These are phyloP conservation scores for Ruditapes philippinarum DNA, from an alignment of 1,140 invertebrate species.

Conservation along the genomic window DNA sequence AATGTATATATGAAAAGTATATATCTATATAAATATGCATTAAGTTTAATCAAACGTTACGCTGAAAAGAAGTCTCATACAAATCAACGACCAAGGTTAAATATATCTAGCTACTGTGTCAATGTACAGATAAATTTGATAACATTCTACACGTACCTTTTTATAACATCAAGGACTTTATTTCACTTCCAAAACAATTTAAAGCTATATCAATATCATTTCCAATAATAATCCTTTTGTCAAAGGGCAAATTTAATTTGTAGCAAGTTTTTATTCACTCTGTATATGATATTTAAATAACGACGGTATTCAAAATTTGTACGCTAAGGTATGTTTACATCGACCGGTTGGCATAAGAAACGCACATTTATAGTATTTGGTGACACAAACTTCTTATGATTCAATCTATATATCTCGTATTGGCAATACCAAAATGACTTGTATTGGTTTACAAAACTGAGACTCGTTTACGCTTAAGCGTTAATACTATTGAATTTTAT, in stretches of 20 bases:
- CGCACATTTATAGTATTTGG: slow-evolving; percentile 22
- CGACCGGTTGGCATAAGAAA: slow-evolving; percentile 44
- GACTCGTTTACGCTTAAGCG: neutral
- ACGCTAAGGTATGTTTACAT: slow-evolving; percentile 24
- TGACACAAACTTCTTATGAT: slow-evolving; percentile 1
- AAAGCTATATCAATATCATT: slow-evolving; percentile 1
- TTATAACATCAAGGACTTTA: neutral
- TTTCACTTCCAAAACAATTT: neutral
- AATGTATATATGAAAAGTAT: too few species aligned
- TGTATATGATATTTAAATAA: neutral
- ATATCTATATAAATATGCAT: too few species aligned
- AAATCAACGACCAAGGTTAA: too few species aligned
- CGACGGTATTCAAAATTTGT: neutral
- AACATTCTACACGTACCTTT: neutral
- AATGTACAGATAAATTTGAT: neutral
- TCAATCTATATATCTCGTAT: slow-evolving; percentile 23
- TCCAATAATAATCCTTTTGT: slow-evolving; percentile 7
- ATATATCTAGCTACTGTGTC: too few species aligned
- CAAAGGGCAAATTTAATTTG: slow-evolving; percentile 13
- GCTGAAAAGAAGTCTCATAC: too few species aligned
- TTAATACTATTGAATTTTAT: slow-evolving; percentile 24
- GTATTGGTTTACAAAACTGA: slow-evolving; percentile 41
- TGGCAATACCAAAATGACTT: slow-evolving; percentile 20
- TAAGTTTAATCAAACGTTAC: too few species aligned
- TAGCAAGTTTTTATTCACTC: slow-evolving; percentile 6